These are phyloP conservation scores for Botrylloides violaceus DNA, from an alignment of 23 tunicate species.

Conservation along the genomic window DNA sequence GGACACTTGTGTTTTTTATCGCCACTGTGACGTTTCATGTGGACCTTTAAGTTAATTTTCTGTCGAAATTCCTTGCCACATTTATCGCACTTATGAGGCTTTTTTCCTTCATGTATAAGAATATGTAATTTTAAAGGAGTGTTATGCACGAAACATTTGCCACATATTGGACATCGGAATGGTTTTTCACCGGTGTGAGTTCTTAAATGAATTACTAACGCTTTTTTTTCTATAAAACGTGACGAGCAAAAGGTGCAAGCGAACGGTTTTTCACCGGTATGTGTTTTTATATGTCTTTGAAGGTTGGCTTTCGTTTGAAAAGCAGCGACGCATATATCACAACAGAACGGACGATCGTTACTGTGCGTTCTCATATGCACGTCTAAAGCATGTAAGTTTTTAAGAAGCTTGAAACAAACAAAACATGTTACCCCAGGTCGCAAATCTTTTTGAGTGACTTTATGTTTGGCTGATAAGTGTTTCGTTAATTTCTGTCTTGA, in stretches of 20 bases:
- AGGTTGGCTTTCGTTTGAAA: conserved; percentile 47
- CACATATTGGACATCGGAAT: conserved; percentile 36
- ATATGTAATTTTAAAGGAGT: conserved; percentile 43
- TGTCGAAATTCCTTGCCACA: conserved; percentile 65
- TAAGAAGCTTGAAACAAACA: conserved; percentile 29
- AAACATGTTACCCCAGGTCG: conserved; percentile 22
- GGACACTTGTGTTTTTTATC: conserved; percentile 17
- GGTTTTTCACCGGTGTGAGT: conserved; percentile 85
- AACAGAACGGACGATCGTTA: conserved; percentile 25
- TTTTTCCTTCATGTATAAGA: conserved; percentile 29
- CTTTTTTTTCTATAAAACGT: conserved; percentile 44
- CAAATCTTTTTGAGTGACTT: conserved; percentile 14
- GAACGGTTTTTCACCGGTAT: conserved; percentile 46
- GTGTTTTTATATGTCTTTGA: conserved; percentile 34
- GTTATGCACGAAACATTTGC: conserved; percentile 42
- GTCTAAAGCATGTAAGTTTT: conserved; percentile 22
- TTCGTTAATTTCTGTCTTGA: conserved; percentile 20
- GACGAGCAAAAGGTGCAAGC: conserved; percentile 41
- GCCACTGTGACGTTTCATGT: conserved; percentile 41
- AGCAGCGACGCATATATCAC: conserved; percentile 30
- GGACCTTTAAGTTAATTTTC: conserved; percentile 43
- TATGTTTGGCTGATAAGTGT: conserved; percentile 35
- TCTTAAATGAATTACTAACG: conserved; percentile 41
- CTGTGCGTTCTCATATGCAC: conserved; percentile 40
- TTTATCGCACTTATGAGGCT: conserved; percentile 58